These are phyloP conservation scores for Sarcophaga carnaria DNA, from an alignment of 2,888 invertebrate species.

Conservation along the genomic window DNA sequence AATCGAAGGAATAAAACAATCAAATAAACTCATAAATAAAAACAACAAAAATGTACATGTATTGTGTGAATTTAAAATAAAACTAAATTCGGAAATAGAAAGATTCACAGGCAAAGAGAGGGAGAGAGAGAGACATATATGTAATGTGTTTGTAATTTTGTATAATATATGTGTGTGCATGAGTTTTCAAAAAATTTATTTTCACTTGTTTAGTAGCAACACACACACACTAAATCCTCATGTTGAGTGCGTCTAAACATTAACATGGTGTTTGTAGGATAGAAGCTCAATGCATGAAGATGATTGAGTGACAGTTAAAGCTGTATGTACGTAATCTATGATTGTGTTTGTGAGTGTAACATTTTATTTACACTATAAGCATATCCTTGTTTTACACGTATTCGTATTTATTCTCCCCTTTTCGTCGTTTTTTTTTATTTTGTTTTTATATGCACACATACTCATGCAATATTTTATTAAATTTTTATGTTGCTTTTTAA, in stretches of 20 bases:
- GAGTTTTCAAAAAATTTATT: not conserved
- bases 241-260: not conserved
- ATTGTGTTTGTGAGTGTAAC: not conserved
- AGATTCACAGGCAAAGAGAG: no score
- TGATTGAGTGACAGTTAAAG: conserved; percentile 58
- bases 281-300: not conserved
- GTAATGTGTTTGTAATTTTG: not conserved
- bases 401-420: not conserved
- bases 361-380: conserved; percentile 35
- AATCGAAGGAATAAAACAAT: not conserved
- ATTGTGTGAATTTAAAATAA: not conserved
- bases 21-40: conserved; percentile 3
- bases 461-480: conserved; percentile 44
- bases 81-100: not conserved
- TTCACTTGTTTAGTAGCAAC: not conserved
- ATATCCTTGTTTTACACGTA: conserved; percentile 32
- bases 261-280: not conserved
- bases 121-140: not conserved
- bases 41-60: not conserved
- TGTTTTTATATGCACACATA: not conserved
- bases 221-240: not conserved
- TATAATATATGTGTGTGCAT: not conserved
- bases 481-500: conserved; percentile 60
- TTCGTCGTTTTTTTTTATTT: not conserved
- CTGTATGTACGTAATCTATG: conserved; percentile 33